These are phyloP conservation scores for Psix sp. DNA, from an alignment of 1,140 invertebrate species.

Conservation along the genomic window DNA sequence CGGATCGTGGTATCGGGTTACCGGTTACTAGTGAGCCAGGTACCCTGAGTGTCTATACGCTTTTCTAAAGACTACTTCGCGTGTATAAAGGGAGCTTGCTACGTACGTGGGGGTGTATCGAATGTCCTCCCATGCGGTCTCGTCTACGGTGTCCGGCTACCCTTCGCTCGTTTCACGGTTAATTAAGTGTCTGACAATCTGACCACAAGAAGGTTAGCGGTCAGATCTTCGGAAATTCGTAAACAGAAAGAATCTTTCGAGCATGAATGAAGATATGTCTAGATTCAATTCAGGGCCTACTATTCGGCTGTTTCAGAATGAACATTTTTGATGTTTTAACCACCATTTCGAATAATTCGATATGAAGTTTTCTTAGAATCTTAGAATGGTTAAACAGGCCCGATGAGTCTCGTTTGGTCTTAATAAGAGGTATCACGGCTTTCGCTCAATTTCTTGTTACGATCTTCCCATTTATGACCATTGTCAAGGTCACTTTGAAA, in stretches of 20 bases:
- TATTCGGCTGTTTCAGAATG: conserved; percentile 17
- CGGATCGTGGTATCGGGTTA: conserved; percentile 72
- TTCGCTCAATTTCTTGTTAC: too few species aligned
- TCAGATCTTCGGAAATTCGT: conserved; percentile 64
- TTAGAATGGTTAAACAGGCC: too few species aligned
- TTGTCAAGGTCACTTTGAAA: too few species aligned
- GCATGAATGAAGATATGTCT: conserved; percentile 69
- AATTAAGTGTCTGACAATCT: conserved; percentile 76
- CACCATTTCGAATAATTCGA: conserved; percentile 19
- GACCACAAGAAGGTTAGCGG: conserved; percentile 75
- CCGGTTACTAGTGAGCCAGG: conserved; percentile 64
- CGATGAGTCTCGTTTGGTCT: too few species aligned
- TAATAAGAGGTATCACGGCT: too few species aligned
- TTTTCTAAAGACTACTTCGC: conserved; percentile 71
- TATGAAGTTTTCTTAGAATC: conserved; percentile 25
- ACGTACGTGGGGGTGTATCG: conserved; percentile 73
- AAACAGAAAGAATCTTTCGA: conserved; percentile 72
- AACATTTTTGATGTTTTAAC: conserved; percentile 28
- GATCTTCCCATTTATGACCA: too few species aligned
- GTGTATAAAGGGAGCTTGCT: conserved; percentile 56
- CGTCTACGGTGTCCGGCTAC: conserved; percentile 73
- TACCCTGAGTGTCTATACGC: conserved; percentile 62
- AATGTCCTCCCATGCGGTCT: conserved; percentile 74
- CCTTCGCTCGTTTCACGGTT: conserved; percentile 77
- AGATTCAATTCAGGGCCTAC: conserved; percentile 25